Evolutionary conservation across 1,140 invertebrate genomes (phyloP).

Genomic region (Teleopsis dalmanni): DNA sequence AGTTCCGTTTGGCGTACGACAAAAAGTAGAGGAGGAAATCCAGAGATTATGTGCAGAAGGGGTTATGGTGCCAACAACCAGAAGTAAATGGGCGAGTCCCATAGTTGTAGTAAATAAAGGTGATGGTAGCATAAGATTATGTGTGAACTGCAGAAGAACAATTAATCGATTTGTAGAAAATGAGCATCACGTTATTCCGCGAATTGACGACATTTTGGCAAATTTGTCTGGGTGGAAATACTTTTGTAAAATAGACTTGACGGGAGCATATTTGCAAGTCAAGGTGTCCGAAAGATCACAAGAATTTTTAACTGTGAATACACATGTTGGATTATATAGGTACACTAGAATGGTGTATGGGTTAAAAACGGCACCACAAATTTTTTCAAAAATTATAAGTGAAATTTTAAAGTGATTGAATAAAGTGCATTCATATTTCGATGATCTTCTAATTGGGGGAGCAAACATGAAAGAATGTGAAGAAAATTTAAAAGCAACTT

Average conservation of each 20-base stretch:
- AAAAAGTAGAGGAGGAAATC: too few relatives aligned
- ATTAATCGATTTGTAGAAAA: conserved; percentile 31
- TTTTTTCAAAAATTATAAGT: too few relatives aligned
- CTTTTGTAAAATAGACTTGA: not conserved
- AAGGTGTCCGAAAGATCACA: not conserved
- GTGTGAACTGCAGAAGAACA: conserved; percentile 45
- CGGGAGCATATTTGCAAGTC: not conserved
- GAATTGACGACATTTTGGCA: too few relatives aligned
- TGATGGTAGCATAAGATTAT: conserved; percentile 39
- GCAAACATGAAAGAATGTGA: not conserved
- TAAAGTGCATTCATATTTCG: not conserved
- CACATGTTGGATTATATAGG: not conserved
- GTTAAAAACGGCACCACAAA: too few relatives aligned
- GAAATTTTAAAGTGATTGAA: conserved; percentile 10
- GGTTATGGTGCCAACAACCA: conserved; percentile 19
- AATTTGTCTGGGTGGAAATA: not conserved
- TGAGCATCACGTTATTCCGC: too few relatives aligned
- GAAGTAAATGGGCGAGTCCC: conserved; percentile 28
- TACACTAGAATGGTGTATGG: too few relatives aligned
- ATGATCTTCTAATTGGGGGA: conserved; percentile 11
- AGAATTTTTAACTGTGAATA: not conserved
- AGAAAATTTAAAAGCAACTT: conserved; percentile 1
- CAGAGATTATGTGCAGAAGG: conserved; percentile 14
- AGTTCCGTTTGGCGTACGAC: too few relatives aligned
- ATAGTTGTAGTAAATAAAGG: conserved; percentile 46